Conservation (phyloP, 2,113 vertebrate genomes). For the Pogonocichla stellata region DNA sequence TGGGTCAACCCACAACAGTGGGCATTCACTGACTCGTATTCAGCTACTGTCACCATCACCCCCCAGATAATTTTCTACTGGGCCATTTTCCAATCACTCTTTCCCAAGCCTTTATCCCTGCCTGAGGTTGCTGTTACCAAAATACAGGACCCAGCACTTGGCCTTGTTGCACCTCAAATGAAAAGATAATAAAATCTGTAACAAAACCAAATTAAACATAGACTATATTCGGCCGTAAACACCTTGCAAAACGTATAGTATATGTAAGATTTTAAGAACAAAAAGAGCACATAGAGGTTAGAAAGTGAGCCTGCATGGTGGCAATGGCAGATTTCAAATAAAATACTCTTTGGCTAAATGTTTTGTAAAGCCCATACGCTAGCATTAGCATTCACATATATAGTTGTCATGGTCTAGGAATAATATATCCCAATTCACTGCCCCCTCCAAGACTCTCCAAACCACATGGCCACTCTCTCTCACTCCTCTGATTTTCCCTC, state of each 20-base stretch:
- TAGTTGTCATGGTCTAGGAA: background rate
- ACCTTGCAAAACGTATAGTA: background rate
- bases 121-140: background rate
- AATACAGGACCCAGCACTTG: background rate
- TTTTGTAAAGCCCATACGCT: background rate
- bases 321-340: background rate
- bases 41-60: background rate
- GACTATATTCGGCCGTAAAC: background rate
- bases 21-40: background rate
- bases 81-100: background rate
- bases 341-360: background rate
- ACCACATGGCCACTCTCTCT: background rate
- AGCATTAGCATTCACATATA: background rate
- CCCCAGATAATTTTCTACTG: background rate
- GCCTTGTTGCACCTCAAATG: background rate
- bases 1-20: background rate
- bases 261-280: background rate
- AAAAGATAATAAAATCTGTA: background rate
- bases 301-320: background rate
- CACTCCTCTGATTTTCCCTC: background rate
- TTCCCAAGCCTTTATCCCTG: background rate
- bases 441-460: background rate
- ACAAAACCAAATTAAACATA: background rate
- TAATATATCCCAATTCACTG: background rate
- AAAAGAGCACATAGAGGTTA: background rate